Percentiles rank a stretch among this genome's conserved stretches.
These are phyloP conservation scores for Chaetodon auriga DNA, from an alignment of 2,113 vertebrate genomes.

Conservation along the genomic window DNA sequence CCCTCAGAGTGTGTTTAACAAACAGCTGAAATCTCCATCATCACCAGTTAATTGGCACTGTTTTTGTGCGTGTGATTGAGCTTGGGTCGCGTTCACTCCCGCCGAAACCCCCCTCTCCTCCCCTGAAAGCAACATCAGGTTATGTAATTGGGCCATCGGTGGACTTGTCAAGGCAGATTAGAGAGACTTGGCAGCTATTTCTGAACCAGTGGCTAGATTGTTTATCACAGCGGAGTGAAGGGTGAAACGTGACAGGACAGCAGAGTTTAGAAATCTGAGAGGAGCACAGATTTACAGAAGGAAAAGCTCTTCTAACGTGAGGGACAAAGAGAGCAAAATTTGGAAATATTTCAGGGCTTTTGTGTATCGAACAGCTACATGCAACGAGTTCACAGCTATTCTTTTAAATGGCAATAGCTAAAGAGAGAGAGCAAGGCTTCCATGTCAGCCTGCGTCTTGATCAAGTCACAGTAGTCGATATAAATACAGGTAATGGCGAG, in stretches of 20 bases:
- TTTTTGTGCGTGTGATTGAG: background rate
- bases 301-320: background rate
- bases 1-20: conserved; percentile 2
- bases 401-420: too few species aligned
- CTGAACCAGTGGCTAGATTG: conserved; percentile 22
- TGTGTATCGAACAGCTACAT: too few species aligned
- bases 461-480: too few species aligned
- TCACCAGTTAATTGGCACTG: background rate
- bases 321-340: background rate
- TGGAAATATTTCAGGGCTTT: too few species aligned
- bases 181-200: conserved; percentile 24
- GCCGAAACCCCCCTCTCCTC: background rate
- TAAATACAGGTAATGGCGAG: too few species aligned
- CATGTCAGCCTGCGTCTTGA: too few species aligned
- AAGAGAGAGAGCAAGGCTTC: too few species aligned
- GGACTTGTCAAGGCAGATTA: conserved; percentile 49
- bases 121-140: conserved; percentile 19
- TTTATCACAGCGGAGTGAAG: conserved; percentile 26
- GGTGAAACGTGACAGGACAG: conserved; percentile 1
- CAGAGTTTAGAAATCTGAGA: background rate
- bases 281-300: background rate
- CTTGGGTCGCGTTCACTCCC: conserved; percentile 1
- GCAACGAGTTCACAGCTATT: too few species aligned
- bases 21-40: background rate
- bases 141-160: conserved; percentile 37